These are phyloP conservation scores for Latrodectus hesperus DNA, from an alignment of 2,888 invertebrate species.

Conservation along the genomic window DNA sequence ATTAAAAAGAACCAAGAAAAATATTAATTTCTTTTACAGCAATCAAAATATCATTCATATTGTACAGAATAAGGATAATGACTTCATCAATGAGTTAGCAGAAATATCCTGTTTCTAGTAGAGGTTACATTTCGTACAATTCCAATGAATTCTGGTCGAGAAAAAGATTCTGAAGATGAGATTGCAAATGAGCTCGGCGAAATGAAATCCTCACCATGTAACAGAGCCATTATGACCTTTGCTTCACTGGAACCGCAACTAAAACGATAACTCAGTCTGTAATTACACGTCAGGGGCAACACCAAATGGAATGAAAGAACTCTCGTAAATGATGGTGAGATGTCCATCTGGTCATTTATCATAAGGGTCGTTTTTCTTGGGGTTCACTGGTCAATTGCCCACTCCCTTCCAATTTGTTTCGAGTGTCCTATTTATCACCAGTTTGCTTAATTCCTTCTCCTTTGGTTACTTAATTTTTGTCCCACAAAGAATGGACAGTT, in stretches of 20 bases:
- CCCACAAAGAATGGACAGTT: neutral
- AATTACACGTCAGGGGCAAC: slow-evolving; percentile 52
- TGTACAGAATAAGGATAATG: no score
- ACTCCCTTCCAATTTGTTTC: slow-evolving; percentile 46
- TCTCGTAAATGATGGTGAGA: slow-evolving; percentile 50
- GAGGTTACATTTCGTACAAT: no score
- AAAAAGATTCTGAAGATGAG: no score
- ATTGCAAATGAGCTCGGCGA: neutral
- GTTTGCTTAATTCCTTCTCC: slow-evolving; percentile 50
- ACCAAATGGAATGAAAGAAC: slow-evolving; percentile 16
- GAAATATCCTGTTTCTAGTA: no score
- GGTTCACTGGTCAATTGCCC: slow-evolving; percentile 45
- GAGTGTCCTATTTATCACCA: slow-evolving; percentile 60
- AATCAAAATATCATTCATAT: no score
- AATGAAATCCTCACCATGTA: neutral
- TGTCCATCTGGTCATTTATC: slow-evolving; percentile 49
- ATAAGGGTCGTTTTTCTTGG: slow-evolving; percentile 29
- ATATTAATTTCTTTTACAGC: no score
- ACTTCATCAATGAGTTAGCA: no score
- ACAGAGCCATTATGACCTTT: slow-evolving; percentile 26
- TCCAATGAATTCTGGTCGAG: no score
- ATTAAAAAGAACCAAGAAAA: no score
- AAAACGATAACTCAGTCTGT: slow-evolving; percentile 50
- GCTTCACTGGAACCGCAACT: slow-evolving; percentile 22
- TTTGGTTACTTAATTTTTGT: slow-evolving; percentile 21